phyloP scores from a whole-genome alignment of 2,113 vertebrate species.

The Passer domesticus region DNA sequence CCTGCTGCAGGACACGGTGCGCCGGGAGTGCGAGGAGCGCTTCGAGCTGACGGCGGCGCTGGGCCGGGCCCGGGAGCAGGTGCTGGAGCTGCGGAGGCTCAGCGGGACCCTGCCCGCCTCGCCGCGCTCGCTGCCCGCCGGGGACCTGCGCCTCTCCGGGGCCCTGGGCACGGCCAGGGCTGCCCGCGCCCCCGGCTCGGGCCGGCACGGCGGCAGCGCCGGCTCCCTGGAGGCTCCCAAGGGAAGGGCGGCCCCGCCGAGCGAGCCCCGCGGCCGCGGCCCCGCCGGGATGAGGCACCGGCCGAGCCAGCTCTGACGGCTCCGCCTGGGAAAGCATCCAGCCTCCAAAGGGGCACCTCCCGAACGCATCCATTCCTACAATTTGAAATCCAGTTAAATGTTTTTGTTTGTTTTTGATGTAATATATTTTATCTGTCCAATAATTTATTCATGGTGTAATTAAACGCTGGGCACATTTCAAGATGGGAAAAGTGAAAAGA shows the following conservation, averaged over 20 bases:
- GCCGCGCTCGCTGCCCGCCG: not conserved
- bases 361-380: fast-evolving
- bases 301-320: slow-evolving; percentile 64
- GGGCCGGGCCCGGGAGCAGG: slow-evolving; percentile 79
- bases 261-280: slow-evolving; percentile 55
- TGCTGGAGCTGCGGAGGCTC: slow-evolving; percentile 69
- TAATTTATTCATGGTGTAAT: not conserved
- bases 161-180: not conserved
- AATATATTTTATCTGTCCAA: not conserved
- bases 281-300: slow-evolving; percentile 46
- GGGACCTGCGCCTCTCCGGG: not conserved
- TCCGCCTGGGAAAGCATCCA: fast-evolving
- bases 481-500: not conserved
- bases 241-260: not conserved
- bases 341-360: fast-evolving
- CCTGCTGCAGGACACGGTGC: slow-evolving; percentile 88
- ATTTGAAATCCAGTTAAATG: not conserved
- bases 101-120: slow-evolving; percentile 32
- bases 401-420: not conserved
- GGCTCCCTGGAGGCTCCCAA: fast-evolving
- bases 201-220: not conserved
- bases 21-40: slow-evolving; percentile 89
- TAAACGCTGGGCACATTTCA: not conserved
- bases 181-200: not conserved
- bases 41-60: slow-evolving; percentile 86